Conservation (phyloP, 2,113 vertebrate species). For the Syrmaticus mikado region DNA sequence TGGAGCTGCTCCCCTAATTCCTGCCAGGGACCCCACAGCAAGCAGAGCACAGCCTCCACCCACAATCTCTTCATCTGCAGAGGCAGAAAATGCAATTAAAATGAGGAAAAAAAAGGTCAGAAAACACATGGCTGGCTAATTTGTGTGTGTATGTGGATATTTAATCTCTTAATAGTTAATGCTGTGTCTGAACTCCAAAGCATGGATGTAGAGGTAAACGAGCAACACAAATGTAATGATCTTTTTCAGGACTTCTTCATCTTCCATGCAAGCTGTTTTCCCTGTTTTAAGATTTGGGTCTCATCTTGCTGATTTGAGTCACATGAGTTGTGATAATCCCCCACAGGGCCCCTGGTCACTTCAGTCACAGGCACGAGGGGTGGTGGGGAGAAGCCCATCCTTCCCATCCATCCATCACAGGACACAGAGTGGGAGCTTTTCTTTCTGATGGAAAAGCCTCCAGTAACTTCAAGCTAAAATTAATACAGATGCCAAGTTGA, state of each 20-base stretch:
- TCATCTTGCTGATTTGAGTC: not conserved
- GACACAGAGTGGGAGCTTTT: not conserved
- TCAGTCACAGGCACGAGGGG: not conserved
- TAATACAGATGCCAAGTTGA: not conserved
- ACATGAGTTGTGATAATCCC: fast-evolving
- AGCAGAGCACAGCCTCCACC: not conserved
- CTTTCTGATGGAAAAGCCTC: not conserved
- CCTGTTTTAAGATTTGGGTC: not conserved
- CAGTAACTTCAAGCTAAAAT: not conserved
- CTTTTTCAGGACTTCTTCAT: not conserved
- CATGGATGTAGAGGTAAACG: not conserved
- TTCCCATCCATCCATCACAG: fast-evolving
- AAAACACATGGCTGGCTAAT: not conserved
- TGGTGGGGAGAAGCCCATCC: not conserved
- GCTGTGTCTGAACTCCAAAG: not conserved
- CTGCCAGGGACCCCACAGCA: not conserved
- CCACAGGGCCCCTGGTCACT: not conserved
- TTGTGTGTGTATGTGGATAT: not conserved
- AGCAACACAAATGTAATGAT: not conserved
- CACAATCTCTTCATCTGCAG: not conserved
- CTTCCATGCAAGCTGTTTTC: not conserved
- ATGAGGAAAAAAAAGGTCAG: not conserved
- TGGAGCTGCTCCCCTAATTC: not conserved
- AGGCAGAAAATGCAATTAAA: not conserved
- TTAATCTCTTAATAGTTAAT: not conserved